Evolutionary conservation across 2,888 invertebrate genomes (phyloP).

Genomic region (Pilophorus perplexus): DNA sequence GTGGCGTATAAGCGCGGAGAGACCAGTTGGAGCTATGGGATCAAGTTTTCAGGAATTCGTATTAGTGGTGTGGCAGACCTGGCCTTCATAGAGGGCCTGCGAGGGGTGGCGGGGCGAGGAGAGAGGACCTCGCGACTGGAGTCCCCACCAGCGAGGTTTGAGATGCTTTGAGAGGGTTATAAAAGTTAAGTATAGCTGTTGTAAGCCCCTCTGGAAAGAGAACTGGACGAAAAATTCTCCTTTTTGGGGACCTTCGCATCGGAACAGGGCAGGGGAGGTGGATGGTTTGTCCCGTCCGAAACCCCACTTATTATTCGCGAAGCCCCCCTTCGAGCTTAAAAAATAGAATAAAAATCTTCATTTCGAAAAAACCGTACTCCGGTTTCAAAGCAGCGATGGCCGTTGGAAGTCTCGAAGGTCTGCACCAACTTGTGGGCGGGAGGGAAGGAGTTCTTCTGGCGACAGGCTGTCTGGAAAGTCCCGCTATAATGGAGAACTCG

Average conservation of each 20-base stretch:
- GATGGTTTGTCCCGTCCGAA: not conserved
- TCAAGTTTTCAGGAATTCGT: conserved; percentile 40
- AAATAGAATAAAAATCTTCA: conserved; percentile 2
- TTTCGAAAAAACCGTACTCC: conserved; percentile 1
- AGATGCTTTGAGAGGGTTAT: conserved; percentile 18
- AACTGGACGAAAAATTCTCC: conserved; percentile 30
- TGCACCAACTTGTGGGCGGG: not conserved
- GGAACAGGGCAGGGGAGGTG: not conserved
- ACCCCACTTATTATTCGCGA: not conserved
- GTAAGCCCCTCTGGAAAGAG: not conserved
- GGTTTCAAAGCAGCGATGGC: not conserved
- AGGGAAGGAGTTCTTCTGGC: conserved; percentile 6
- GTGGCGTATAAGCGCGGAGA: conserved; percentile 17
- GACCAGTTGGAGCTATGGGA: conserved; percentile 27
- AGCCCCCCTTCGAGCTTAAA: not conserved
- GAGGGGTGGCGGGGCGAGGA: not conserved
- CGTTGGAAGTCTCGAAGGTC: conserved; percentile 1
- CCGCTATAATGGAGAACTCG: conserved; percentile 29
- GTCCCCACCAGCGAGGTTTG: conserved; percentile 15
- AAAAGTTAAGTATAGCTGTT: conserved; percentile 31
- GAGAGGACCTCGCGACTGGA: conserved; percentile 18
- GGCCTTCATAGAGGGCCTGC: conserved; percentile 17
- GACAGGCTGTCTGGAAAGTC: conserved; percentile 39
- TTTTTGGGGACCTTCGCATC: conserved; percentile 7
- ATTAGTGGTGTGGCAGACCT: conserved; percentile 37